Base-by-base conservation (phyloP, 2,888 invertebrate genomes). In the Heliconius ethilla region DNA sequence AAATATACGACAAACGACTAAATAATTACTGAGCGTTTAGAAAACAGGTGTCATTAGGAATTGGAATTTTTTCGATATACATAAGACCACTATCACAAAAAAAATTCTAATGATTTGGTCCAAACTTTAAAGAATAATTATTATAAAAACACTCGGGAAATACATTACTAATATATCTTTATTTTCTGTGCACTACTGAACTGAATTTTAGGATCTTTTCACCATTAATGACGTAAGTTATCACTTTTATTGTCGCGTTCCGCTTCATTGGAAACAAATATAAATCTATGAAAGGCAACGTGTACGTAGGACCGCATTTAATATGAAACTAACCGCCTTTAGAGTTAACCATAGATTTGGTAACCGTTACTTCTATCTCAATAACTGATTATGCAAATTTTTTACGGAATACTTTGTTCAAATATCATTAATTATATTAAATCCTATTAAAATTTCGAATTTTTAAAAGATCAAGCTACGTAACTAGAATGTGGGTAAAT, bases 331-430 rank as follows among this genome's bases (percentile, higher is more conserved):
- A 75, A 80, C 70, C 73, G 77, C 72, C 51, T 59, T 45, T 75
- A 62, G 66, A 40, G 51, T 29, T 78, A 51, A 40, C 62, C 18
- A 69, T 70, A 75, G 73, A 77, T 79, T 80, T 79, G 74, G 75
- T 66, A 79, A 80, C 77, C 77, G 79, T 80, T 77, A 77, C 75
- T 66, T 75, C 75, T 67, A 77, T 80, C 75, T 77, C 75, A 73
- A 74, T 79, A 75, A 76, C 65, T 74, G 77, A 27, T 77, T 79
- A 78, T 75, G 78, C 74, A 66, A 79, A 74, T 74, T 62, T 75
- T 25, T 73, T 74, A 77, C 75, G 74, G 75, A 59, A 66, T 67
- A 75, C 76, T 73, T 55, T 75, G 33, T 67, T 62, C n/a, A 59
- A 70, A 70, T 63, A 22, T 22, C 59, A 33, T 33, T 33, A 33